Evolutionary conservation across 2,797 vertebrate species (phyloP).

Genomic region (Chelmon rostratus): DNA sequence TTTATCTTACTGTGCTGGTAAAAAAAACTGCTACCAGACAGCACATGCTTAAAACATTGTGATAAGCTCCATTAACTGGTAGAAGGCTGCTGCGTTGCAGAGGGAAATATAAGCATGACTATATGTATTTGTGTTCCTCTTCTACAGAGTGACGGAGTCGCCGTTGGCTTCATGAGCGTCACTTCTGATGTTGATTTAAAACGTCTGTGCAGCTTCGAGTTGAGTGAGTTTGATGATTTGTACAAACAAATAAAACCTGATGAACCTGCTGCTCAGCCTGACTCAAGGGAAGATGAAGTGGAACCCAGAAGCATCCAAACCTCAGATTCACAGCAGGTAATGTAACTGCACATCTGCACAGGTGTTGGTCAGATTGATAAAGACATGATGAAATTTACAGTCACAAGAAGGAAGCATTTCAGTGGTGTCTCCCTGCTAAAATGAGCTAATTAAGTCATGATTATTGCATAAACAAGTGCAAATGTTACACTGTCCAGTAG

Average conservation of each 20-base stretch:
- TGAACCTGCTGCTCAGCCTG: slow-evolving; percentile 11
- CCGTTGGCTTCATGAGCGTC: slow-evolving; percentile 90
- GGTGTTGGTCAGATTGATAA: no score
- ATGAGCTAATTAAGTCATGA: background rate
- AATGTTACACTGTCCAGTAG: background rate
- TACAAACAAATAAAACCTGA: slow-evolving; percentile 72
- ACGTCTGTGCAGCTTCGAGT: slow-evolving; percentile 86
- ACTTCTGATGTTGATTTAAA: slow-evolving; percentile 84
- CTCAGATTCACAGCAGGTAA: slow-evolving; percentile 11
- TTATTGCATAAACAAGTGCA: background rate
- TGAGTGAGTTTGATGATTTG: slow-evolving; percentile 87
- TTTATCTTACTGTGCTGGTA: background rate
- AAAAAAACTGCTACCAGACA: background rate
- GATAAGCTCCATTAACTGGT: background rate
- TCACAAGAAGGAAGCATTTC: background rate
- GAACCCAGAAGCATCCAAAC: background rate
- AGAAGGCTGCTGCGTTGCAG: background rate
- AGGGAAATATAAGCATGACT: no score
- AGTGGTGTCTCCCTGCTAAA: background rate
- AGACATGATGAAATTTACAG: background rate
- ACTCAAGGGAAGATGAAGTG: background rate
- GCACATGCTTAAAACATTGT: background rate
- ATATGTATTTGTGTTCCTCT: background rate
- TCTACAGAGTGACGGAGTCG: slow-evolving; percentile 83
- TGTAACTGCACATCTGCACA: background rate